These are phyloP conservation scores for Carassius auratus DNA, from an alignment of 2,113 vertebrate species.

Conservation along the genomic window DNA sequence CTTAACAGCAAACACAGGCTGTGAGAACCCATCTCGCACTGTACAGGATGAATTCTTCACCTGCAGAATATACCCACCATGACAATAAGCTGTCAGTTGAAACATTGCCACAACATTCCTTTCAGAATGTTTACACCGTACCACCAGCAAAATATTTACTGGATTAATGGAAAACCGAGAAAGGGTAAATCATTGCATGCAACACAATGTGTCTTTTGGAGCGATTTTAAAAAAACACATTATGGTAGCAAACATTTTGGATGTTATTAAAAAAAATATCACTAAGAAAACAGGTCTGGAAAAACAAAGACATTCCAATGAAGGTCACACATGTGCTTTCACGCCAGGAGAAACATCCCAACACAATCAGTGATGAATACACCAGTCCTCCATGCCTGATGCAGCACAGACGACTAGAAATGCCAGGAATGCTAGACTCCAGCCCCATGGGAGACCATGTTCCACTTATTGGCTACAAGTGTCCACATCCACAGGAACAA, in stretches of 20 bases:
- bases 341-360: constrained; percentile 64
- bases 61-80: constrained; percentile 47
- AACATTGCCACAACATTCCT: constrained; percentile 48
- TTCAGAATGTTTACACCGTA: constrained; percentile 21
- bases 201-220: not conserved
- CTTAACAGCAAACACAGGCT: constrained; percentile 60
- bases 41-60: constrained; percentile 59
- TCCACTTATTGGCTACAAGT: constrained; percentile 80
- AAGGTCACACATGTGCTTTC: constrained; percentile 64
- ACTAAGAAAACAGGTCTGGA: not conserved
- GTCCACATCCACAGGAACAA: constrained; percentile 71
- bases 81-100: constrained; percentile 51
- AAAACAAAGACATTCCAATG: constrained; percentile 75
- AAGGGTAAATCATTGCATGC: constrained; percentile 9
- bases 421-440: constrained; percentile 82
- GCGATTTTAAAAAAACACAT: not conserved
- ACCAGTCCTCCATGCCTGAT: constrained; percentile 66
- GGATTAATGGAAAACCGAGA: constrained; percentile 13
- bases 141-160: constrained; percentile 24
- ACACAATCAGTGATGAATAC: constrained; percentile 66
- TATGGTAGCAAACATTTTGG: not conserved
- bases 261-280: constrained; percentile 28
- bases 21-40: constrained; percentile 58
- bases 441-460: constrained; percentile 80
- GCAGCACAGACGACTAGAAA: constrained; percentile 77